Evolutionary conservation across 2,113 vertebrate species (phyloP).

Genomic region (Lagopus muta): DNA sequence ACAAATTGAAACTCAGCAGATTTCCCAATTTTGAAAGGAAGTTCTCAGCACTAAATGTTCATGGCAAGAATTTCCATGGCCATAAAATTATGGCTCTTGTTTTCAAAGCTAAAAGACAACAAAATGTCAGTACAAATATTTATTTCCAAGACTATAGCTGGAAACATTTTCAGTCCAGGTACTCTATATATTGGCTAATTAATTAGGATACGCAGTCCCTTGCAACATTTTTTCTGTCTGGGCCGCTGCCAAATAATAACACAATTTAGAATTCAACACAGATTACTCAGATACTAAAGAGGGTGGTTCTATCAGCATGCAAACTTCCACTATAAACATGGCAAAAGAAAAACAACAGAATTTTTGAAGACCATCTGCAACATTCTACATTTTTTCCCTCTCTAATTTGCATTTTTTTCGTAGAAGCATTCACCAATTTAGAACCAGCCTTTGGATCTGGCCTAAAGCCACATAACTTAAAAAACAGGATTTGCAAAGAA

Average conservation of each 20-base stretch:
- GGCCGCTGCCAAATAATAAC: background rate
- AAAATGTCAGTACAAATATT: background rate
- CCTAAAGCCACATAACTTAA: background rate
- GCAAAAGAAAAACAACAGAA: background rate
- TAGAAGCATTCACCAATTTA: background rate
- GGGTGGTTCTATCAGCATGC: background rate
- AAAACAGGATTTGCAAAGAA: background rate
- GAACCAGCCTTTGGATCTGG: background rate
- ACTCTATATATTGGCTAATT: fast-evolving
- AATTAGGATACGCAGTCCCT: background rate
- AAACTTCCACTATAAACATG: background rate
- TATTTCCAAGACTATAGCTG: background rate
- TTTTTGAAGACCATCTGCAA: background rate
- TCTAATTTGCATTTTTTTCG: background rate
- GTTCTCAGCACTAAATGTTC: background rate
- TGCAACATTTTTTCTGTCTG: background rate
- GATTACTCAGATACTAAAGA: background rate
- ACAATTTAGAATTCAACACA: background rate
- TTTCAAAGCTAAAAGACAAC: background rate
- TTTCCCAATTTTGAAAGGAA: background rate
- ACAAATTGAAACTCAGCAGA: background rate
- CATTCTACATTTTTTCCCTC: fast-evolving
- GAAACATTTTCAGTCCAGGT: background rate
- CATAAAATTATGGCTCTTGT: background rate
- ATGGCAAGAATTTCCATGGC: background rate